Evolutionary conservation across 2,888 invertebrate species (phyloP).

Genomic region (Cephus nigrinus): DNA sequence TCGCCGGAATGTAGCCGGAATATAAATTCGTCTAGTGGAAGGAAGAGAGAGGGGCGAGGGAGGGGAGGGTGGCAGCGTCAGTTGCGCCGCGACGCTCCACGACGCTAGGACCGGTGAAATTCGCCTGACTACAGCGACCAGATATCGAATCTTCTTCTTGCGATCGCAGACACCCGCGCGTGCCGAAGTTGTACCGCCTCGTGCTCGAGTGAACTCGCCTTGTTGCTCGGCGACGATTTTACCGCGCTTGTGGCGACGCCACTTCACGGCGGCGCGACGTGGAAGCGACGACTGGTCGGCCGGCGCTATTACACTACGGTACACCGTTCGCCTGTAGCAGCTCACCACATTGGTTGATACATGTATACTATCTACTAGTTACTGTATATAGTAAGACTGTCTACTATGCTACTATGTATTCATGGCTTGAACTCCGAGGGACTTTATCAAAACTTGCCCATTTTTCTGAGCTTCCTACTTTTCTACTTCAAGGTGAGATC

Average conservation of each 20-base stretch:
- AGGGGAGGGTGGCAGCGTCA: not conserved
- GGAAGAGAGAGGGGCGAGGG: not conserved
- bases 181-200: not conserved
- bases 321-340: not conserved
- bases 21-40: not conserved
- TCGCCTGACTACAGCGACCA: slow-evolving; percentile 3
- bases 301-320: not conserved
- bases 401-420: slow-evolving; percentile 40
- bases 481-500: slow-evolving; percentile 14
- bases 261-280: slow-evolving; percentile 14
- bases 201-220: not conserved
- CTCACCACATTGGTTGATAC: not conserved
- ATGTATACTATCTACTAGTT: not conserved
- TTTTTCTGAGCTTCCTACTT: slow-evolving; percentile 31
- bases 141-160: slow-evolving; percentile 5
- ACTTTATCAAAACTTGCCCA: slow-evolving; percentile 51
- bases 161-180: slow-evolving; percentile 3
- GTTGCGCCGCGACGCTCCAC: not conserved
- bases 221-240: not conserved
- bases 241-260: slow-evolving; percentile 10
- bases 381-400: not conserved
- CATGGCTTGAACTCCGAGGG: slow-evolving; percentile 39
- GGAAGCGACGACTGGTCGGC: not conserved
- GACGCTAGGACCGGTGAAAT: not conserved
- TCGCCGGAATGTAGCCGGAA: slow-evolving; percentile 5